Base-by-base conservation (phyloP, 30 jellyfish, hydroid and myxozoan genomes). In the Euphysa ruthae region DNA sequence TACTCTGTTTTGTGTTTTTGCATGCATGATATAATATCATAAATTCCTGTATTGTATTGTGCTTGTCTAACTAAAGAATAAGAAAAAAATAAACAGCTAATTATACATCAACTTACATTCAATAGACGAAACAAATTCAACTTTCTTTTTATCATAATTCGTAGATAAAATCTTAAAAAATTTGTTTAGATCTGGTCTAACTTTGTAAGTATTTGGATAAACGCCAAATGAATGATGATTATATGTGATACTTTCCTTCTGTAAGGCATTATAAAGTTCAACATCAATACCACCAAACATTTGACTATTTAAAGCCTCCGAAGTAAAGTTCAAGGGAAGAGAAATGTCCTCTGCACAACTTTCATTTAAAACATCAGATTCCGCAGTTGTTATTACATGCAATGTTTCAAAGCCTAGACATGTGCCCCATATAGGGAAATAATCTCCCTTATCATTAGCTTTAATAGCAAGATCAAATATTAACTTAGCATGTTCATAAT, bases 341-440 rank as follows among this genome's bases (percentile, higher is more conserved):
- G 85, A 33, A 6, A 78, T 43, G 69, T 78, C 93, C 15, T 54
- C 79, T 5, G 96, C 94, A 44, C 71, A 12, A 25, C 79, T 61
- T 0, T 42, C 19, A 0, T 92, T 61, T 23, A 86, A 62, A 20
- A 86, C 79, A 4, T 35, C 71, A 19, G 33, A 24, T 14, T 52
- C 61, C 44, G 80, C 93, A 22, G 92, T 84, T 1, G 91, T 64
- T 4, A 86, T 31, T 13, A 74, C 94, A 16, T 91, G 66, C 62
- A 90, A 29, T 26, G 98, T 73, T 61, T 90, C 83, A 51, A 90
- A 81, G 1, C 98, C 98, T 27, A 90, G 94, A 49, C 98, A 90
- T 7, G 98, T 90, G 3, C 98, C 98, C 98, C 95, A 81, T 6
- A 90, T 54, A 0, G 98, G 98, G 77, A 89, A 89, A 73, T 64